These are phyloP conservation scores for Peromyscus maniculatus DNA, from an alignment of 2,113 vertebrate species.

Conservation along the genomic window DNA sequence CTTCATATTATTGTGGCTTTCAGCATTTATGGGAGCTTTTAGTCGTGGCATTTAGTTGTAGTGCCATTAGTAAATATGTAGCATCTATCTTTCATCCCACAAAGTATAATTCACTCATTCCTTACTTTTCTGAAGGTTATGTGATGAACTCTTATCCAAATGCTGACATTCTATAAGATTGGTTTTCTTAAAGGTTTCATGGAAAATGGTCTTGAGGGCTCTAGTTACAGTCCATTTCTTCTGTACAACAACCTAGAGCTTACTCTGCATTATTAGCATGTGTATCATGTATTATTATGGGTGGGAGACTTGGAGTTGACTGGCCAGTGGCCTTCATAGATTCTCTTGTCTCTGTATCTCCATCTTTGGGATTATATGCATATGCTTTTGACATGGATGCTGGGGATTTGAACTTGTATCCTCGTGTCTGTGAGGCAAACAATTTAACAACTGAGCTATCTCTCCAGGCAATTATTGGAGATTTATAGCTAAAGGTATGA, in stretches of 20 bases:
- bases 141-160: constrained; percentile 5
- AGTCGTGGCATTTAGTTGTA: neutral
- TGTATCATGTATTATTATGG: neutral
- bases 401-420: neutral
- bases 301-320: neutral
- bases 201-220: neutral
- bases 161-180: neutral
- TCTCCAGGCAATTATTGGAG: neutral
- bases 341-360: neutral
- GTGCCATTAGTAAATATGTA: neutral
- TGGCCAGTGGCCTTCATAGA: neutral
- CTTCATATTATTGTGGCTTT: too few species aligned
- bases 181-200: neutral
- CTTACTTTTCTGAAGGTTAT: neutral
- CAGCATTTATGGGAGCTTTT: neutral
- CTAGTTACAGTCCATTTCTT: neutral
- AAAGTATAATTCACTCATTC: neutral
- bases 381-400: neutral
- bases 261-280: neutral
- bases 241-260: neutral
- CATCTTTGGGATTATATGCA: neutral
- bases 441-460: neutral
- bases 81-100: neutral
- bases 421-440: neutral
- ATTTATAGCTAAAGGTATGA: neutral